Base-by-base conservation (phyloP, 2,113 vertebrate species). In the Chlorodrepanis virens region DNA sequence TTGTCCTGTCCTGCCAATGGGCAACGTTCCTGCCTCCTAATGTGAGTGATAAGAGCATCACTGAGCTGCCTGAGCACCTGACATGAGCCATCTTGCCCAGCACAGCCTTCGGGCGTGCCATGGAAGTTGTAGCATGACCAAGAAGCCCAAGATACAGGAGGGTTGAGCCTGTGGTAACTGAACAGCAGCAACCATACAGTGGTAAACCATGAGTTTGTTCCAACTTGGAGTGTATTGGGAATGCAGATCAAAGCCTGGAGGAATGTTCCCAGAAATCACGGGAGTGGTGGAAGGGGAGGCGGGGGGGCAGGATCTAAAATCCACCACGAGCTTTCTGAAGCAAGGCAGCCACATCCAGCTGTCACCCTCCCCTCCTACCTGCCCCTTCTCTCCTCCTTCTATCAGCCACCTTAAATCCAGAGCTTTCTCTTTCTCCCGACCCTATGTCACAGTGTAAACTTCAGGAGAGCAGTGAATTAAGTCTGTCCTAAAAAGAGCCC, bases 181-280 rank as follows among this genome's bases (percentile, higher is more conserved):
- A 96, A 53, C 77, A 87, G 87, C 69, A 95, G 89, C 69, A 96
- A 56, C 87, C 87, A 27, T 84, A 56, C 44, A 39, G 93, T 95
- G 93, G 89, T 94, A 94, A 96, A 87, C 91, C 80, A 84, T 67
- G 91, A 92, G 79, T 92, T 84, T 91, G 87, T 96, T 97, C 94
- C 96, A 96, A 93, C 91, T 96, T 95, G 94, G 94, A 96, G 83
- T 72, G 83, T 76, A 95, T 94, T 94, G 92, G 82, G 83, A 96
- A 96, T 81, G 87, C 83, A 96, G 93, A 96, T 97, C 85, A 93
- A 94, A 93, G 93, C 90, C 85, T 90, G 88, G 20, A 94, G 92
- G 92, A 96, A 90, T 37, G 82, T 96, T 96, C 90, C 84, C 84
- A 97, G 93, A 94, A 96, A 88, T 93, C 88, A 90, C 3, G 0